Evolutionary conservation across 1,140 invertebrate species (phyloP), one percentile per base, ranked within the genome.

Genomic region (Aphidius ervi): DNA sequence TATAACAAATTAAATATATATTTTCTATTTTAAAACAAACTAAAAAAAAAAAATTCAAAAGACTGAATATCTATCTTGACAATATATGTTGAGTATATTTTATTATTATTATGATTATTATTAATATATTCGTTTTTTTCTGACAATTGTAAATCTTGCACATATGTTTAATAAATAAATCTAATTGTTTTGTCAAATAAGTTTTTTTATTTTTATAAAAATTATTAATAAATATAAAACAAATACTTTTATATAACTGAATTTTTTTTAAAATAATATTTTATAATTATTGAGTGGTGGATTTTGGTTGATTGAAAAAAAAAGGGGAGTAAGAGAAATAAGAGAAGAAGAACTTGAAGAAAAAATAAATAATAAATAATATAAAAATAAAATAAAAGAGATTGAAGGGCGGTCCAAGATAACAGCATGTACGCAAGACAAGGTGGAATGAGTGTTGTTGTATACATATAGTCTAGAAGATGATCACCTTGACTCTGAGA

Each of bases 401-500:
- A 39, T 40, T 54, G 39, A 54, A 54, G 52, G 52, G 52, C 23
- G 23, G 52, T 37, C 52, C 52, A 54, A 47, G 56, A 58, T 58
- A 58, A 58, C 45, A 59, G 41, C 49, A 59, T 37, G 57, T 59
- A 49, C 5, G 9, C 43, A 43, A 46, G 50, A 40, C 8, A 9
- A 6, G 16, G 46, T 6, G n/a, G 46, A 20, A 48, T 9, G n/a
- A 20, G 46, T 31, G 46, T 6, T 48, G 4, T 6, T 48, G 46
- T 37, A 54, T 53, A 54, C 57, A 49, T 54, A 41, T 59, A 60
- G 62, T 57, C 54, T 40, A 56, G 58, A 63, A 63, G 62, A 54
- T 23, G 62, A 60, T 63, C 62, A 60, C 62, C 62, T 63, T 63
- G 62, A 60, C 58, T 57, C 53, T 49, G 52, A 53, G 53, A 59